Evolutionary conservation across 37 sponge, comb jelly and placozoan genomes (phyloP).

Genomic region (Beroe ovata): DNA sequence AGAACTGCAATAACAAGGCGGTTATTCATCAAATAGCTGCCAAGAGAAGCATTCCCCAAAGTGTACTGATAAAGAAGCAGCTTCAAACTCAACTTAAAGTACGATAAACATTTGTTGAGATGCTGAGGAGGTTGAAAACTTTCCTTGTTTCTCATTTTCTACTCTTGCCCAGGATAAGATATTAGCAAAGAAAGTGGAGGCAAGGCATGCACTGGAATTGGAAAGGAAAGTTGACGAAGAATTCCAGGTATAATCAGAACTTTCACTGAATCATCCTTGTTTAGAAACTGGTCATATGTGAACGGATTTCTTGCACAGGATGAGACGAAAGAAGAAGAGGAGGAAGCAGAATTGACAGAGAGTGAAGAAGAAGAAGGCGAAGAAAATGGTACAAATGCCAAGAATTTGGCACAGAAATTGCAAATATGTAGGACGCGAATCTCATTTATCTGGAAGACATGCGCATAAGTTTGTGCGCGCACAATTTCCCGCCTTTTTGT

Average conservation of each 20-base stretch:
- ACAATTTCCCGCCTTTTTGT: no score
- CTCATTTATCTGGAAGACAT: no score
- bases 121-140: no score
- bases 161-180: slow-evolving; percentile 32
- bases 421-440: neutral
- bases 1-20: neutral
- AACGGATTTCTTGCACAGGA: neutral
- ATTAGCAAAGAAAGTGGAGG: slow-evolving; percentile 43
- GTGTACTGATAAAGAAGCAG: slow-evolving; percentile 17
- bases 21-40: neutral
- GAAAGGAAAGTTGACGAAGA: slow-evolving; percentile 4
- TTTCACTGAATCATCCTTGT: no score
- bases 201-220: neutral
- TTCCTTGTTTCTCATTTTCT: no score
- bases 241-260: neutral
- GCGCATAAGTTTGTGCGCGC: no score
- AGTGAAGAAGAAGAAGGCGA: slow-evolving; percentile 28
- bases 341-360: slow-evolving; percentile 2
- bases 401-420: neutral
- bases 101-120: no score
- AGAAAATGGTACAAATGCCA: neutral
- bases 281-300: no score
- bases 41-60: neutral
- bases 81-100: neutral
- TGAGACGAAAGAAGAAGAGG: neutral